These are phyloP conservation scores for Pogonus chalceus DNA, from an alignment of 1,140 invertebrate genomes.

Conservation along the genomic window DNA sequence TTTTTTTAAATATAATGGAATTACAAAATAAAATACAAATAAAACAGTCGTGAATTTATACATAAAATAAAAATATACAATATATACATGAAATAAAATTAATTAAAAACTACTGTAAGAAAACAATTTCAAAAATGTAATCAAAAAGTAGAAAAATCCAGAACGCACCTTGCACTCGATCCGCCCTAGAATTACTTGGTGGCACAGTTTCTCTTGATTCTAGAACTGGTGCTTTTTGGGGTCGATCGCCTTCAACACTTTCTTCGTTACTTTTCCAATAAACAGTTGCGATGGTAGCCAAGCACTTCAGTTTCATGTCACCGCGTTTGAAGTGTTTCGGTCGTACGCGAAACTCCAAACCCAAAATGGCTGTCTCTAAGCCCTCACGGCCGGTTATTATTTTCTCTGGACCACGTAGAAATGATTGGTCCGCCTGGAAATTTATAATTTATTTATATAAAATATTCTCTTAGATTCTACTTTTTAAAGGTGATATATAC, in stretches of 20 bases:
- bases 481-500: background rate
- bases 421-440: conserved; percentile 40
- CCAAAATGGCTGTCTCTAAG: conserved; percentile 59
- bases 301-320: conserved; percentile 78
- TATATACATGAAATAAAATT: too few species aligned
- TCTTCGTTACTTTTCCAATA: conserved; percentile 77
- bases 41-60: too few species aligned
- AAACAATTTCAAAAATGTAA: too few species aligned
- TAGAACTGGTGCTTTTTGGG: conserved; percentile 49
- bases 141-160: too few species aligned
- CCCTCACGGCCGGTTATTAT: conserved; percentile 42
- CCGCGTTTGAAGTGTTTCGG: conserved; percentile 67
- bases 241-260: conserved; percentile 60
- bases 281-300: conserved; percentile 73
- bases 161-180: conserved; percentile 46
- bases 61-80: too few species aligned
- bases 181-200: conserved; percentile 39
- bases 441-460: too few species aligned
- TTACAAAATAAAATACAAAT: too few species aligned
- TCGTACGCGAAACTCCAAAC: conserved; percentile 62
- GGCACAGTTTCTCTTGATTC: conserved; percentile 50
- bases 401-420: conserved; percentile 38
- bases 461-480: background rate
- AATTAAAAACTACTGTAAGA: too few species aligned
- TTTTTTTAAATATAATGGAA: too few species aligned